Conservation (phyloP, 2,888 invertebrate genomes). For the Drosophila borborema region DNA sequence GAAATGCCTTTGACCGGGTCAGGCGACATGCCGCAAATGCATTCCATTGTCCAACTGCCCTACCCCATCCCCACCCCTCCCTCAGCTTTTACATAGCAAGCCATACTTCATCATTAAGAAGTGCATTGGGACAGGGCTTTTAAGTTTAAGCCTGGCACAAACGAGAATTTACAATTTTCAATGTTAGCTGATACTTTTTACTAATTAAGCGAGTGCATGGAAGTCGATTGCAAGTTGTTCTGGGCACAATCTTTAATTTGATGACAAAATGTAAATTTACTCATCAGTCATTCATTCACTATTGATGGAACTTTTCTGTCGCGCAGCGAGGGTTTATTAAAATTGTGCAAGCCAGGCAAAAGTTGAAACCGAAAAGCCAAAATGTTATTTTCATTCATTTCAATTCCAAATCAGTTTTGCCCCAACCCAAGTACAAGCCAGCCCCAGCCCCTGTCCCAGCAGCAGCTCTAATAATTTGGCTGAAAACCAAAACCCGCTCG, state of each 20-base stretch:
- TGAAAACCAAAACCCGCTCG: constrained; percentile 60
- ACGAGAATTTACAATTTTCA: constrained; percentile 34
- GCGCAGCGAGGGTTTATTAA: constrained; percentile 57
- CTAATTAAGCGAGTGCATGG: constrained; percentile 51
- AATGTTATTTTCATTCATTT: constrained; percentile 63
- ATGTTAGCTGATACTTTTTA: constrained; percentile 8
- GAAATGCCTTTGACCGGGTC: constrained; percentile 61
- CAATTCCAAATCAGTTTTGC: no score
- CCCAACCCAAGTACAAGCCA: no score
- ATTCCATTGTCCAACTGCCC: constrained; percentile 47
- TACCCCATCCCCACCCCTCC: not conserved
- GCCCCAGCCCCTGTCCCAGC: no score
- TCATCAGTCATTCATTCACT: constrained; percentile 32
- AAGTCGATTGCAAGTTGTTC: constrained; percentile 13
- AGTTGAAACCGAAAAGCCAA: constrained; percentile 44
- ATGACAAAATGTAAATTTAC: constrained; percentile 19
- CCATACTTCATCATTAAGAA: constrained; percentile 30
- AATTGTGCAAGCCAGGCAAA: constrained; percentile 71
- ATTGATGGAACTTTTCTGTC: not conserved
- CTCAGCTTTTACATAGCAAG: no score
- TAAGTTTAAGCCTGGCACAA: constrained; percentile 42
- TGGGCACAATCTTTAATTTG: constrained; percentile 1
- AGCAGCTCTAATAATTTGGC: constrained; percentile 71
- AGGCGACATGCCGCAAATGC: constrained; percentile 48
- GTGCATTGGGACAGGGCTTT: constrained; percentile 37